phyloP scores from a whole-genome alignment of 2,888 invertebrate species.

The Tipula vernalis region DNA sequence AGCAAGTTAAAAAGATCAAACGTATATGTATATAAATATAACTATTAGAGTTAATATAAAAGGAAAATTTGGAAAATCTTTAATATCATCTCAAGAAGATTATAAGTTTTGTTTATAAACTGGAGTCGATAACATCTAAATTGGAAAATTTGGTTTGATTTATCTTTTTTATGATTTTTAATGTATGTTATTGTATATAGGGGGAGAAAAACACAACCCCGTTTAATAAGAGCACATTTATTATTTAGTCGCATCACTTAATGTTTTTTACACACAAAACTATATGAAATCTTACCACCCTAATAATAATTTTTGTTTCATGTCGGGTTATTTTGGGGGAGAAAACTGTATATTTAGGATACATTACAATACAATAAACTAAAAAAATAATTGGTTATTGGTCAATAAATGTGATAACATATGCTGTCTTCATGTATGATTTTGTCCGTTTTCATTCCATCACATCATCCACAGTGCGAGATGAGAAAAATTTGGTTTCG shows the following conservation, averaged over 20 bases:
- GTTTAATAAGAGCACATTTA: neutral
- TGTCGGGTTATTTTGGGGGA: neutral
- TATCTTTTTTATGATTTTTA: neutral
- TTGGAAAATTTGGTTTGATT: neutral
- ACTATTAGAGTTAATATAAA: neutral
- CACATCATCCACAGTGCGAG: neutral
- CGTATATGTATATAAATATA: neutral
- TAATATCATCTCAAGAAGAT: neutral
- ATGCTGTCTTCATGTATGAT: neutral
- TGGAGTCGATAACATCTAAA: neutral
- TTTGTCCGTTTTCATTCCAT: neutral
- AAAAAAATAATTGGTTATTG: neutral
- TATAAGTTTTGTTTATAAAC: neutral
- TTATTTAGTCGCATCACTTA: neutral
- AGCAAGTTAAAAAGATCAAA: neutral
- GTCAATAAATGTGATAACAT: neutral
- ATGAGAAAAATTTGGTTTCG: neutral
- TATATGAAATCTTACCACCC: neutral
- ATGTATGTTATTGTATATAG: neutral
- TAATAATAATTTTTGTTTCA: neutral
- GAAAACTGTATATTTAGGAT: neutral
- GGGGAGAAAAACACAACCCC: neutral
- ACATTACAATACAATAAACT: neutral
- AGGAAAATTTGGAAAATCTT: neutral
- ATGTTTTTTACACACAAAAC: neutral